Percentiles rank a stretch among this genome's conserved stretches.
Evolutionary conservation across 1,140 invertebrate species (phyloP).

Genomic region (Ips typographus): DNA sequence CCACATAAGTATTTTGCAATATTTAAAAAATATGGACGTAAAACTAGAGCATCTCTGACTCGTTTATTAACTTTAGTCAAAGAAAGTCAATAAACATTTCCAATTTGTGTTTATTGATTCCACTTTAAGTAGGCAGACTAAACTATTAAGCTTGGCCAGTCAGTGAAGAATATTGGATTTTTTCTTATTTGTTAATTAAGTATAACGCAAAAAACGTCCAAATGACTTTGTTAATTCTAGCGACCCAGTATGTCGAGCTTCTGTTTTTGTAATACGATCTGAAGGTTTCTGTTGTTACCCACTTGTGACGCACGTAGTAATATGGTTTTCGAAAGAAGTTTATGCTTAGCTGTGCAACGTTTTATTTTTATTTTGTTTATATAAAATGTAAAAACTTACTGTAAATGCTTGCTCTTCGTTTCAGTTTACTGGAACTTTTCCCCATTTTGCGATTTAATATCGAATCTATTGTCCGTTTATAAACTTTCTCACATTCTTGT

Average conservation of each 20-base stretch:
- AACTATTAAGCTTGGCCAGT: background rate
- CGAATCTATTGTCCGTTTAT: background rate
- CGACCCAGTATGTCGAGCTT: background rate
- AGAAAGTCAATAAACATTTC: background rate
- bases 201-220: background rate
- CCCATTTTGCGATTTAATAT: constrained; percentile 34
- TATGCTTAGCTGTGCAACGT: background rate
- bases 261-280: background rate
- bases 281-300: background rate
- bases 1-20: too few species aligned
- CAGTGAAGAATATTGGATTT: background rate
- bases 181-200: background rate
- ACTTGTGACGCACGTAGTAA: background rate
- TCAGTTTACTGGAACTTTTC: constrained; percentile 45
- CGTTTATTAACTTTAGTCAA: background rate
- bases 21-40: too few species aligned
- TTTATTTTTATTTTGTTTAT: background rate
- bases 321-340: background rate
- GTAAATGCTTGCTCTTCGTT: constrained; percentile 40
- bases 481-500: background rate
- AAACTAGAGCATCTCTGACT: too few species aligned
- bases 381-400: constrained; percentile 31
- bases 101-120: background rate
- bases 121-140: background rate
- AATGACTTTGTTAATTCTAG: background rate